Evolutionary conservation across 2,113 vertebrate species (phyloP), one percentile per base, ranked within the genome.

Genomic region (Potamarius usumacintae): DNA sequence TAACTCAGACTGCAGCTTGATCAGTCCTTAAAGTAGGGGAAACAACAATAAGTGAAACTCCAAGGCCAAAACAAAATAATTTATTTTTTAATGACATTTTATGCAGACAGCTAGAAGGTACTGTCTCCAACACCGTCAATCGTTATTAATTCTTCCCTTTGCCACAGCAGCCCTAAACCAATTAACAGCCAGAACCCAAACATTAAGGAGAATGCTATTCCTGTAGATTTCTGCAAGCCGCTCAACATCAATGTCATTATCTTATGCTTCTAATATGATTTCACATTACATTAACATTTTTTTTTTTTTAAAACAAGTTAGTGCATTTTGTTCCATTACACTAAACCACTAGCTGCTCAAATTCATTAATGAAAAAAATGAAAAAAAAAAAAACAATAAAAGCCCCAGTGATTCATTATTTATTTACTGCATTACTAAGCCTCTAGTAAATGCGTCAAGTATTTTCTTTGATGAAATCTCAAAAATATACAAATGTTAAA

Each of bases 1-100:
- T 4, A 25, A n/a, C 8, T 60, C n/a, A 7, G 4, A 14, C 20
- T 77, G 7, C 22, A 50, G 20, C 34, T 76, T 55, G 6, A 57
- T 20, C 30, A 34, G 7, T 34, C 15, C 17, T 27, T 60, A 0
- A n/a, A 4, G 14, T 69, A 52, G 18, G 57, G 9, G 48, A 18
- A 22, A 85, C 11, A 0, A 82, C 5, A 92, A 86, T 8, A 91
- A 89, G 20, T 34, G 5, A 86, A 94, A 91, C 92, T 86, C 27
- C 86, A 89, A 89, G 91, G 93, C 94, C 95, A 96, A 96, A 96
- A 95, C 94, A 95, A 96, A 95, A 95, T 96, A 95, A 95, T 95
- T 96, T 96, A 95, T 95, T 96, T 92, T 95, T 72, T 94, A 93
- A 94, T 95, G 94, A 95, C 94, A 94, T 93, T 92, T 94, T 93